A percentile compares a stretch with the other conserved stretches of the same genome.
These are phyloP conservation scores for Erethizon dorsatum DNA, from an alignment of 2,797 vertebrate species.

Conservation along the genomic window DNA sequence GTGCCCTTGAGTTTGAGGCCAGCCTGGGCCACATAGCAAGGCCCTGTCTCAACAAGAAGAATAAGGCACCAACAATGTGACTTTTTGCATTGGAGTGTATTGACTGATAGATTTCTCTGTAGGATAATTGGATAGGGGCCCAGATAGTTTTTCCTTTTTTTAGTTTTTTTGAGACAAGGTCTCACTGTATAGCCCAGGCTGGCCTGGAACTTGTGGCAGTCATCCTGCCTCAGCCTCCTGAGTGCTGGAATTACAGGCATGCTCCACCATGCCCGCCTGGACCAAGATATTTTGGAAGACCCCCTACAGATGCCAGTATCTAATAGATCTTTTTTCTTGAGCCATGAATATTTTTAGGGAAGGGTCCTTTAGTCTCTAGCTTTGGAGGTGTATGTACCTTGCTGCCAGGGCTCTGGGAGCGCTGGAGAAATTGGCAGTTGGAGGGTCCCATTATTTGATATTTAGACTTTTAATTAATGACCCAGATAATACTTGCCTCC, in stretches of 20 bases:
- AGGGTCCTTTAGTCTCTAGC: background rate
- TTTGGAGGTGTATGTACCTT: background rate
- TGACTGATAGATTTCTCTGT: constrained; percentile 3
- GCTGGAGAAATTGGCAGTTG: background rate
- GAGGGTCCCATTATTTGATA: background rate
- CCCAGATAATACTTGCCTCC: background rate
- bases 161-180: background rate
- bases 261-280: background rate
- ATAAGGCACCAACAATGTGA: background rate
- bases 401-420: background rate
- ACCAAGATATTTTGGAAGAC: background rate
- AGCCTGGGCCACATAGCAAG: background rate
- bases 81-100: background rate
- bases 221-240: background rate
- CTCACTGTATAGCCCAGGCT: background rate
- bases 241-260: background rate
- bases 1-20: background rate
- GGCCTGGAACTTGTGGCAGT: background rate
- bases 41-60: background rate
- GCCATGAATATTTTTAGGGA: background rate
- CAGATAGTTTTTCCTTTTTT: background rate
- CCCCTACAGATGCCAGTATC: background rate
- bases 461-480: background rate
- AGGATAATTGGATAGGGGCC: background rate
- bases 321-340: background rate